These are phyloP conservation scores for Patella ulyssiponensis DNA, from an alignment of 2,888 invertebrate genomes.

Conservation along the genomic window DNA sequence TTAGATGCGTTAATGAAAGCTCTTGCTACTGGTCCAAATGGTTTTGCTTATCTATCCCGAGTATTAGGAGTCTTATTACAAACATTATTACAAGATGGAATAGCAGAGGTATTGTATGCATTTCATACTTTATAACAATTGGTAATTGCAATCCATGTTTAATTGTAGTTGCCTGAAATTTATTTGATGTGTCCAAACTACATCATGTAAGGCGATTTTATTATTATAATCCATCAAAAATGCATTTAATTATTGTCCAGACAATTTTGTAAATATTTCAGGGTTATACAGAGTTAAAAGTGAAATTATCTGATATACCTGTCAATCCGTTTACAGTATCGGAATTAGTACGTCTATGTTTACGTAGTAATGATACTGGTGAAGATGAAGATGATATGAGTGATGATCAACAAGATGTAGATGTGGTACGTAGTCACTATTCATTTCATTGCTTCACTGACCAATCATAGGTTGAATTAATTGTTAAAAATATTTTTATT, in stretches of 20 bases:
- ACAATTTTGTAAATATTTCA: constrained; percentile 29
- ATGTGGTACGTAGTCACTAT: constrained; percentile 37
- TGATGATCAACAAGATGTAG: constrained; percentile 48
- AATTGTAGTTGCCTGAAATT: too few species aligned
- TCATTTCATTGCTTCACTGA: background rate
- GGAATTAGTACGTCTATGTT: constrained; percentile 66
- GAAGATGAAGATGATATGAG: constrained; percentile 45
- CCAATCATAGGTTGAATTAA: too few species aligned
- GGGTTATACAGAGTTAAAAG: constrained; percentile 67
- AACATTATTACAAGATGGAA: constrained; percentile 69
- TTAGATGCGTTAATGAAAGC: constrained; percentile 66
- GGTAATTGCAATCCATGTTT: too few species aligned
- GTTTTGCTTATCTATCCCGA: constrained; percentile 61
- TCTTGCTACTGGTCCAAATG: constrained; percentile 56
- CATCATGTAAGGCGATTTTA: too few species aligned
- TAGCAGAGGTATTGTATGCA: constrained; percentile 60
- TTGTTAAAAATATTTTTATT: too few species aligned
- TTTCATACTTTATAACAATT: too few species aligned
- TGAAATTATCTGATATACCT: constrained; percentile 62
- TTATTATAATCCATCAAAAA: too few species aligned
- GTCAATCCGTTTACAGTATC: constrained; percentile 66
- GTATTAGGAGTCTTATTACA: constrained; percentile 66
- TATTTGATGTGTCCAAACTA: too few species aligned
- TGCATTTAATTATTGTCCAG: too few species aligned
- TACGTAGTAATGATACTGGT: constrained; percentile 58